phyloP scores from a whole-genome alignment of 2,888 invertebrate species.

The Lissocephala sabroskyi region DNA sequence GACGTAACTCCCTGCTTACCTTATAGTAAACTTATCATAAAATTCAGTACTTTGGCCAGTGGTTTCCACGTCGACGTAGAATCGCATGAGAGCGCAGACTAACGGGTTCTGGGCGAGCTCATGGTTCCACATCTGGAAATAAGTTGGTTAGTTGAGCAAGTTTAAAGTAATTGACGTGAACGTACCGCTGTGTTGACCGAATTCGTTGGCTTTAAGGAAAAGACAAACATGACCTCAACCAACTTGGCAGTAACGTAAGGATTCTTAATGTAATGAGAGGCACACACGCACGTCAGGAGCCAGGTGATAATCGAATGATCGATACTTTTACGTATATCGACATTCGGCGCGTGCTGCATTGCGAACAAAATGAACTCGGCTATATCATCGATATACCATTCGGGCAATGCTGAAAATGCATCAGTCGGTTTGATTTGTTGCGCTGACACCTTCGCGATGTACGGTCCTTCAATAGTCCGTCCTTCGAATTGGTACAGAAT shows the following conservation, averaged over 20 bases:
- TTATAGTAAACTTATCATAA: constrained; percentile 98
- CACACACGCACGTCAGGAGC: constrained; percentile 91
- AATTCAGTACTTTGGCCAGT: constrained; percentile 99
- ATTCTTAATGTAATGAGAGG: constrained; percentile 92
- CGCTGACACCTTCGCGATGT: constrained; percentile 75
- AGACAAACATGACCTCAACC: constrained; percentile 90
- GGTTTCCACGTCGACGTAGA: constrained; percentile 98
- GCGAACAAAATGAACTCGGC: constrained; percentile 96
- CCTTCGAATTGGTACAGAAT: constrained; percentile 79
- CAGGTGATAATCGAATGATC: constrained; percentile 90
- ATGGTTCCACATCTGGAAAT: constrained; percentile 88
- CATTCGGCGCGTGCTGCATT: constrained; percentile 83
- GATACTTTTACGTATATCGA: constrained; percentile 80
- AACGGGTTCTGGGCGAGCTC: constrained; percentile 86
- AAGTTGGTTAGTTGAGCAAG: constrained; percentile 75
- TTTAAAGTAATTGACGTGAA: neutral
- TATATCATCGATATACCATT: constrained; percentile 98
- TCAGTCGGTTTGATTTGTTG: constrained; percentile 78
- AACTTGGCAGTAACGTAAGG: constrained; percentile 98
- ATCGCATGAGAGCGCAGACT: constrained; percentile 95
- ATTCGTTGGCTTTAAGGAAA: constrained; percentile 79
- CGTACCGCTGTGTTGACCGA: constrained; percentile 70
- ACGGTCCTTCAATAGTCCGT: constrained; percentile 73
- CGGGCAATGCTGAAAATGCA: constrained; percentile 92
- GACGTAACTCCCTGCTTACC: constrained; percentile 69